Evolutionary conservation across 1,140 invertebrate species (phyloP).

Genomic region (Aphaenogaster ashmeadi): DNA sequence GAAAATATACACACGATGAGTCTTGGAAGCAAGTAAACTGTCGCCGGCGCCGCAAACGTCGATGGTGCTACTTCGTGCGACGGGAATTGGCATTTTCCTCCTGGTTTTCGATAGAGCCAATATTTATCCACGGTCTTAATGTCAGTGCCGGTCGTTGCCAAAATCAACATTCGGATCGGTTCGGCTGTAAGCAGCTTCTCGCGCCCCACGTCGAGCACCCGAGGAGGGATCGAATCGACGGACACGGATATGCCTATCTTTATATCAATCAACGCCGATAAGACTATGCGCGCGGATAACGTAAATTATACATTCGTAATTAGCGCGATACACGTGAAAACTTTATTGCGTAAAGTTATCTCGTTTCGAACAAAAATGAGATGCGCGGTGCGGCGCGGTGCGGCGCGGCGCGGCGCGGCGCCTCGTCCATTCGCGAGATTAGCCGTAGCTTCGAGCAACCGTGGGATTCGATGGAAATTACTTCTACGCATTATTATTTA

Average conservation of each 20-base stretch:
- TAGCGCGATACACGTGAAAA: neutral
- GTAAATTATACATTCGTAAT: conserved; percentile 18
- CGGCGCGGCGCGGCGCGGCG: too few relatives aligned
- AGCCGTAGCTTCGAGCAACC: neutral
- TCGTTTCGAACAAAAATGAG: neutral
- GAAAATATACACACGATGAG: conserved; percentile 1
- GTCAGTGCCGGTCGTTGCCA: conserved; percentile 75
- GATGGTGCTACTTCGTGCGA: conserved; percentile 50
- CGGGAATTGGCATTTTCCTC: conserved; percentile 69
- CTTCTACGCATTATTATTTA: conserved; percentile 1
- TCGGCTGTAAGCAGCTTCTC: conserved; percentile 68
- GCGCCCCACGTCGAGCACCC: neutral
- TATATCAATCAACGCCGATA: neutral
- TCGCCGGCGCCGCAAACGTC: neutral
- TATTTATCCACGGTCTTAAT: conserved; percentile 77
- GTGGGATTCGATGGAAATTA: neutral
- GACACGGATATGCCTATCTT: neutral
- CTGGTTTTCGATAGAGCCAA: conserved; percentile 74
- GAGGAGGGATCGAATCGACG: neutral
- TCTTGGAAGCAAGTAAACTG: neutral
- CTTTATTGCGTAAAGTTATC: neutral
- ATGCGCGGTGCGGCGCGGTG: neutral
- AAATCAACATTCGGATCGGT: conserved; percentile 79
- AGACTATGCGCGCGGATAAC: neutral
- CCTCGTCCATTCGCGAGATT: neutral